Evolutionary conservation across 2,113 vertebrate species (phyloP), one percentile per base, ranked within the genome.

Genomic region (Cromileptes altivelis): DNA sequence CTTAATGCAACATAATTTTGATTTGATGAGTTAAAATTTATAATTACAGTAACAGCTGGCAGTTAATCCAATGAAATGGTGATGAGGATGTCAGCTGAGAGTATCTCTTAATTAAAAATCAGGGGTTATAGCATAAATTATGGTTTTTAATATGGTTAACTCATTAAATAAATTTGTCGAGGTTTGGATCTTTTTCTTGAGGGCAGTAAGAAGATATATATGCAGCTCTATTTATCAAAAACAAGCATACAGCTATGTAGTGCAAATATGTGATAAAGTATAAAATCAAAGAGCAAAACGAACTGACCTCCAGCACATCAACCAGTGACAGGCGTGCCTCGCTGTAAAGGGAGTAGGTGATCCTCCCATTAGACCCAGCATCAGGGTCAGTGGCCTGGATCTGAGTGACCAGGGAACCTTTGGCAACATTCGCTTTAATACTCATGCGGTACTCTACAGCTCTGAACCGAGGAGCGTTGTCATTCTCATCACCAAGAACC

Each of bases 301-400:
- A 4, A 70, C 89, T 81, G 56, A 99, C 99, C 95, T 98, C 98
- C 78, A 99, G 92, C 33, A 97, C 96, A 85, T 99, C 97, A 4
- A 97, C 96, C 71, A 99, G 95, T 0, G 97, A 97, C 61, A 97
- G 95, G 0, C 97, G 97, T 13, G 97, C 97, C 86, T 99, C 98
- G 0, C 97, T 99, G 70, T 99, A 99, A 1, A 99, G 93, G 15
- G 98, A 99, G 85, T 98, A 99, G 23, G 95, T 96, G 75, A 99
- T 96, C 88, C 96, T 94, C 45, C 97, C 96, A 80, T 99, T 99
- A 11, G 95, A 92, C 4, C 98, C 97, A 37, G 97, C 95, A 64
- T 99, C 98, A 40, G 94, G 92, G 87, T 99, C 98, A 69, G 95
- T 83, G 79, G 98, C 98, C 91, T 98, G 97, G 25, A 99, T 98